A percentile compares a stretch with the other conserved stretches of the same genome.
These are phyloP conservation scores for Phrynocephalus versicolor DNA, from an alignment of 2,113 vertebrate genomes.

Conservation along the genomic window DNA sequence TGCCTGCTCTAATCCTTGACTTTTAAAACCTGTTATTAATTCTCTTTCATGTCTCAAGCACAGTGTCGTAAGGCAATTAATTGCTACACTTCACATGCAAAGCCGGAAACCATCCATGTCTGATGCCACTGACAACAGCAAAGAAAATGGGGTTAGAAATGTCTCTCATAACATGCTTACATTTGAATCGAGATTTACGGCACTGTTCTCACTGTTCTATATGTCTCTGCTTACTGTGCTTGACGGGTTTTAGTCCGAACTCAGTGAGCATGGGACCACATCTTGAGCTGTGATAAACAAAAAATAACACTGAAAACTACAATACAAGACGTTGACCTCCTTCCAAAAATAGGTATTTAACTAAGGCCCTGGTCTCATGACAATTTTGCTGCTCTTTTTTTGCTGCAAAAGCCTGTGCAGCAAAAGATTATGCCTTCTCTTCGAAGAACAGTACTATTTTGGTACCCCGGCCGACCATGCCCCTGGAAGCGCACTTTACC, in stretches of 20 bases:
- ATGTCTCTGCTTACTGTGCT: background rate
- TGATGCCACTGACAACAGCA: constrained; percentile 25
- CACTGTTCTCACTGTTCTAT: too few species aligned
- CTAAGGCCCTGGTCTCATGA: too few species aligned
- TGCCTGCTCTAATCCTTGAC: constrained; percentile 9
- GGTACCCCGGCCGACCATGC: too few species aligned
- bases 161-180: constrained; percentile 39
- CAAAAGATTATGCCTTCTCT: too few species aligned
- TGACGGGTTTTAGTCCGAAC: background rate
- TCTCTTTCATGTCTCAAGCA: constrained; percentile 48
- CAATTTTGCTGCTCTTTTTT: too few species aligned
- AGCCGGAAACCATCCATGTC: background rate
- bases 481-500: too few species aligned
- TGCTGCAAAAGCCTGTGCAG: too few species aligned
- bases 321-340: background rate
- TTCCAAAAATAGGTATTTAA: background rate
- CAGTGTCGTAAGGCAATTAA: constrained; percentile 40
- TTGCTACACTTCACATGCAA: constrained; percentile 45
- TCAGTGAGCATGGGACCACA: background rate
- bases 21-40: constrained; percentile 50
- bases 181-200: background rate
- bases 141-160: constrained; percentile 42
- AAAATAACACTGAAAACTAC: background rate
- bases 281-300: background rate
- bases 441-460: too few species aligned